Percentiles rank a stretch among this genome's conserved stretches.
phyloP scores from a whole-genome alignment of 2,113 vertebrate species.

The Egretta garzetta region DNA sequence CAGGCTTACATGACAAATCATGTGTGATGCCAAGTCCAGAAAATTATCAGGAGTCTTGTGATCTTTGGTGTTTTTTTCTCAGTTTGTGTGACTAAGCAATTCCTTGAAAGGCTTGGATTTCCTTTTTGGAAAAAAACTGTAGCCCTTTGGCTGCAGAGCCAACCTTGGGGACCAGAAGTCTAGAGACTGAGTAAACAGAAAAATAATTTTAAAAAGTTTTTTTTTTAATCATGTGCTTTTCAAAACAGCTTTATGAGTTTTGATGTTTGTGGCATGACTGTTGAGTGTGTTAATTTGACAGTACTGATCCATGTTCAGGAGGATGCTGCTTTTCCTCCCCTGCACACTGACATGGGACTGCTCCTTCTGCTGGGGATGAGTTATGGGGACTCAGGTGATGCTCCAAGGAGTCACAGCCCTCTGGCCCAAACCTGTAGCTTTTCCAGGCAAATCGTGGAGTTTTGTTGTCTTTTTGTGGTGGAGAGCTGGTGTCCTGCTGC shows the following conservation, averaged over 20 bases:
- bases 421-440: not conserved
- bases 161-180: conserved; percentile 1
- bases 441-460: not conserved
- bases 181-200: conserved; percentile 26
- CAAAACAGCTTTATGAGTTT: not conserved
- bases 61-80: not conserved
- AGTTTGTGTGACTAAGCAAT: conserved; percentile 33
- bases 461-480: not conserved
- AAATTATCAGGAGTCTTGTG: conserved; percentile 43
- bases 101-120: conserved; percentile 5
- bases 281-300: not conserved
- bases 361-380: not conserved
- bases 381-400: not conserved
- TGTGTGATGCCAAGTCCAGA: conserved; percentile 5
- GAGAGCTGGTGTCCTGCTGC: not conserved
- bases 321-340: not conserved
- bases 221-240: not conserved
- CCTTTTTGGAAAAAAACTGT: not conserved
- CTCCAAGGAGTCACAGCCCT: not conserved
- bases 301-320: not conserved
- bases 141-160: conserved; percentile 12
- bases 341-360: fast-evolving
- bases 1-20: not conserved
- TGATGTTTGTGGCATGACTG: not conserved
- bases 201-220: not conserved